Conservation (phyloP, 2,797 vertebrate genomes). For the Etheostoma nigrum region DNA sequence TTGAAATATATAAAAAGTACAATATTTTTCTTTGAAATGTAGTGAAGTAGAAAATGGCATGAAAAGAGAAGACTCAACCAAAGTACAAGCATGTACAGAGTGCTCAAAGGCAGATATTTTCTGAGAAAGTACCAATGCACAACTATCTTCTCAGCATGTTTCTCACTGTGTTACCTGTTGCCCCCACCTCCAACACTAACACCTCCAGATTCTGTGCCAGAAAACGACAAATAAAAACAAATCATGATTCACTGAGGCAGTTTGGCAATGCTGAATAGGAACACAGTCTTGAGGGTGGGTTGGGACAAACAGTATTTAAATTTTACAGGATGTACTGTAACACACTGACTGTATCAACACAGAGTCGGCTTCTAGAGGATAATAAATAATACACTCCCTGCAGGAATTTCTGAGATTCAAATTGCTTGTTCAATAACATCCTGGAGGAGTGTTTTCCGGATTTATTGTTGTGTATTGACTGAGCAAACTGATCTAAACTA, state of each 20-base stretch:
- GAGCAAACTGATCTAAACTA: slow-evolving; percentile 50
- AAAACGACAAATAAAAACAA: slow-evolving; percentile 60
- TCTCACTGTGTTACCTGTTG: slow-evolving; percentile 47
- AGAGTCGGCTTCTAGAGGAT: slow-evolving; percentile 42
- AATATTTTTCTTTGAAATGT: too few relatives aligned
- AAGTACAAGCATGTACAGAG: too few relatives aligned
- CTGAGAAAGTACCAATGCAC: slow-evolving; percentile 1
- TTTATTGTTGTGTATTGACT: slow-evolving; percentile 57
- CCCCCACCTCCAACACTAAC: slow-evolving; percentile 43
- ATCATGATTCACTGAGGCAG: slow-evolving; percentile 59
- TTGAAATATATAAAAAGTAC: background rate
- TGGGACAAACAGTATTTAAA: slow-evolving; percentile 57
- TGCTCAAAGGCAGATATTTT: slow-evolving; percentile 16
- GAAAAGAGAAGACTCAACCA: too few relatives aligned
- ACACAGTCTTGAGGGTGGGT: slow-evolving; percentile 34
- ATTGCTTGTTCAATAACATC: slow-evolving; percentile 62
- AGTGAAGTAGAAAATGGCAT: too few relatives aligned
- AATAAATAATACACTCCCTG: slow-evolving; percentile 53
- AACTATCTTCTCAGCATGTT: slow-evolving; percentile 33
- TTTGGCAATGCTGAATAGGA: slow-evolving; percentile 56
- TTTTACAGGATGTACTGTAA: slow-evolving; percentile 55
- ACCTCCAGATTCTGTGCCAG: slow-evolving; percentile 55
- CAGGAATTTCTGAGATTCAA: slow-evolving; percentile 53
- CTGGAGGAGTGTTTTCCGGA: slow-evolving; percentile 58
- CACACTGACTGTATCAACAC: slow-evolving; percentile 45